A percentile compares a stretch with the other conserved stretches of the same genome.
These are phyloP conservation scores for Sitta carolinensis DNA, from an alignment of 2,797 vertebrate species.

Conservation along the genomic window DNA sequence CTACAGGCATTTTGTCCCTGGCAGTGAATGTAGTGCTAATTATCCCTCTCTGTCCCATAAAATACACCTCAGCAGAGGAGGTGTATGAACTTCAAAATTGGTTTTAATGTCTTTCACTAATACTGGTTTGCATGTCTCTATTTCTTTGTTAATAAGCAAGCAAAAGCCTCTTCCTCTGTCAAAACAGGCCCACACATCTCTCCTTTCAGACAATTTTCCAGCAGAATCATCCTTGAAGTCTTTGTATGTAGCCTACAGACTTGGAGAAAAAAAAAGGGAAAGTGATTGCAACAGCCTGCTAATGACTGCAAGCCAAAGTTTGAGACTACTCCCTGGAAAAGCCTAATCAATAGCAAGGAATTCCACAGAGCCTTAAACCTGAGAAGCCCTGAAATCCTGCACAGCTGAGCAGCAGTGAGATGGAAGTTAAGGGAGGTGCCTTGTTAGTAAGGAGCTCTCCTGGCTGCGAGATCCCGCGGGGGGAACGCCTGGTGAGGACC, in stretches of 20 bases:
- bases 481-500: not conserved
- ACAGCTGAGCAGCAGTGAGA: not conserved
- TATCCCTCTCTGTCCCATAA: not conserved
- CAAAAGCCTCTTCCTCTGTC: slow-evolving; percentile 1
- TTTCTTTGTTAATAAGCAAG: not conserved
- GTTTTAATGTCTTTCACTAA: not conserved
- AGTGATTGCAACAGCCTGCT: not conserved
- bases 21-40: not conserved
- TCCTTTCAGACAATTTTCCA: not conserved
- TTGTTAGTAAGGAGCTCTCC: not conserved
- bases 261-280: not conserved
- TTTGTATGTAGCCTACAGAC: not conserved
- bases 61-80: not conserved
- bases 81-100: not conserved
- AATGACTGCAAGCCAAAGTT: not conserved
- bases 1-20: not conserved
- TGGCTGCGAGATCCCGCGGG: not conserved
- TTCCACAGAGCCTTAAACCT: not conserved
- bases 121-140: not conserved
- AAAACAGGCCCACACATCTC: not conserved
- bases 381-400: not conserved
- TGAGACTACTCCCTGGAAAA: not conserved
- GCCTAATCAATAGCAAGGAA: not conserved
- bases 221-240: not conserved
- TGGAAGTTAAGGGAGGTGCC: not conserved